phyloP scores from a whole-genome alignment of 2,113 vertebrate species.

The Candoia aspera region DNA sequence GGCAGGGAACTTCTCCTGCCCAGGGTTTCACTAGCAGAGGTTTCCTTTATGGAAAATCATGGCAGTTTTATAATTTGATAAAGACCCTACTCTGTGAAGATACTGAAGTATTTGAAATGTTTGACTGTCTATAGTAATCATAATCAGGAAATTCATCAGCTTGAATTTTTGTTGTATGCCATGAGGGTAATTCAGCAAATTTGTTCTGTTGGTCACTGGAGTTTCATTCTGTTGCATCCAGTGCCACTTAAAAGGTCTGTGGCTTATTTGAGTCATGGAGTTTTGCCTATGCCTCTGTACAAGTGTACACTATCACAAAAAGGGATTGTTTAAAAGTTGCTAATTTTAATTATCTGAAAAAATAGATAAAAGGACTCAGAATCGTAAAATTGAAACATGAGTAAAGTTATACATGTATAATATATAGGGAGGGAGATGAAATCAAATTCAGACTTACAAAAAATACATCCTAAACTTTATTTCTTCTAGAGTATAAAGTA shows the following conservation, averaged over 20 bases:
- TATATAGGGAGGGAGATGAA: not conserved
- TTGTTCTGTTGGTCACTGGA: too few species aligned
- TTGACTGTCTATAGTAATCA: not conserved
- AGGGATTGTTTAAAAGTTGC: not conserved
- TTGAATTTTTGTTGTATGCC: not conserved
- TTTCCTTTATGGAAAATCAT: conserved; percentile 22
- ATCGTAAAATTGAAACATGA: not conserved
- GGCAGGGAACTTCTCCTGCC: too few species aligned
- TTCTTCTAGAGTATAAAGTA: not conserved
- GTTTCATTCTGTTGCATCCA: not conserved
- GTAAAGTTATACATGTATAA: not conserved
- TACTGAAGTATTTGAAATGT: not conserved
- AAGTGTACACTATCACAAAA: not conserved
- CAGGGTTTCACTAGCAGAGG: not conserved
- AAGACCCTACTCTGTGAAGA: not conserved
- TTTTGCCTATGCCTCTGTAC: not conserved
- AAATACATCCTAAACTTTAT: not conserved
- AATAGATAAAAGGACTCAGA: conserved; percentile 7
- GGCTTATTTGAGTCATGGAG: not conserved
- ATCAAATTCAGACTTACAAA: not conserved
- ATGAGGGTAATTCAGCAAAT: not conserved
- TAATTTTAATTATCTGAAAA: conserved; percentile 1
- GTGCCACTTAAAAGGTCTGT: not conserved
- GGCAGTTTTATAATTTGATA: conserved; percentile 4
- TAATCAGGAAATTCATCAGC: not conserved